Evolutionary conservation across 1,140 invertebrate species (phyloP).

Genomic region (Pomacea maculata): DNA sequence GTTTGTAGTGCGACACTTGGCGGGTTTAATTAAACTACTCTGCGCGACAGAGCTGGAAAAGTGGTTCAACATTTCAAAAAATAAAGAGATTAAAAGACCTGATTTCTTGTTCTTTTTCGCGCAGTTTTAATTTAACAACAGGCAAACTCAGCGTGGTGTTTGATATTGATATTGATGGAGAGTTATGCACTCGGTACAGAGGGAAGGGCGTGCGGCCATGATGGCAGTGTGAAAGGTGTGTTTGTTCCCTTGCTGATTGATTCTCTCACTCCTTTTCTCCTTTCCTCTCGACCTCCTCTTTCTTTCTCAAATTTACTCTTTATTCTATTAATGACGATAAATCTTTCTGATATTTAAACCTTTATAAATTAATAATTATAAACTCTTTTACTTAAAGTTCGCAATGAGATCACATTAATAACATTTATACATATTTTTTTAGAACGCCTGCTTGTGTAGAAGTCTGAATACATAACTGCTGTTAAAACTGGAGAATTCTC

Average conservation of each 20-base stretch:
- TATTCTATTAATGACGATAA: not conserved
- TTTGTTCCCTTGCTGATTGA: not conserved
- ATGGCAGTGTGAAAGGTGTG: not conserved
- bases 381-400: not conserved
- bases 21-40: conserved; percentile 17
- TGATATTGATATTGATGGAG: not conserved
- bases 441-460: not conserved
- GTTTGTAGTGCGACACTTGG: conserved; percentile 1
- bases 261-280: not conserved
- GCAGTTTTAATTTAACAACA: not conserved
- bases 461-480: not conserved
- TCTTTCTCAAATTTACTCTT: not conserved
- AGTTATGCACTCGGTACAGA: not conserved
- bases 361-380: not conserved
- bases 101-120: not conserved
- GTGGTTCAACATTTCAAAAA: not conserved
- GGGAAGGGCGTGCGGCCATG: not conserved
- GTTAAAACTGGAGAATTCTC: not conserved
- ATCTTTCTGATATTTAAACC: not conserved
- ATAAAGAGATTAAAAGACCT: not conserved
- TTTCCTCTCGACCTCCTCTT: not conserved
- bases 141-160: not conserved
- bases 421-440: not conserved
- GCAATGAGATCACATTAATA: not conserved
- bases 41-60: not conserved